Evolutionary conservation across 2,797 vertebrate species (phyloP).

Genomic region (Tangara arthus): DNA sequence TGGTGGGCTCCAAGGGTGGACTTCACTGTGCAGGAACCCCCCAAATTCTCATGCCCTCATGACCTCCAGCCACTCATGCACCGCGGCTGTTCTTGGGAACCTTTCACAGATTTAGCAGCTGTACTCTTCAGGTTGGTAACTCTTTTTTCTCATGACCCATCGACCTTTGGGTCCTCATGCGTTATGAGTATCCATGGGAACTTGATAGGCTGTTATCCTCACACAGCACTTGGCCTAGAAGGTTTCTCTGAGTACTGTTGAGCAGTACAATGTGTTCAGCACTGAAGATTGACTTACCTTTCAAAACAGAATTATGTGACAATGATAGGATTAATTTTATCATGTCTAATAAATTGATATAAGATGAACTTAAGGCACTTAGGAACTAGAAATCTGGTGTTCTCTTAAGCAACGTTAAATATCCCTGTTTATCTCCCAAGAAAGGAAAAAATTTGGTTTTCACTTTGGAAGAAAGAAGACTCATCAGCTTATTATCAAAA

Average conservation of each 20-base stretch:
- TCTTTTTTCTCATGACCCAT: conserved; percentile 43
- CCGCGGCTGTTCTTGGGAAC: background rate
- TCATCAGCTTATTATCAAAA: background rate
- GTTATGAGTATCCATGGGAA: conserved; percentile 41
- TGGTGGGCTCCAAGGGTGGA: background rate
- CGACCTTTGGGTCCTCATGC: conserved; percentile 50
- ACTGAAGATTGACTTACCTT: background rate
- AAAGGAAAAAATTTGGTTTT: background rate
- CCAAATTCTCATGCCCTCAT: conserved; percentile 22
- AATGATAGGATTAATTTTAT: background rate
- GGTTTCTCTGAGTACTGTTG: background rate
- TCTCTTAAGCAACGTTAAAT: background rate
- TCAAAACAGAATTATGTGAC: background rate
- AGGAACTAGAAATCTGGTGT: background rate
- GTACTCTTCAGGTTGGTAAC: background rate
- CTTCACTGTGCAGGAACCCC: background rate
- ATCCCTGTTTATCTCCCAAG: background rate
- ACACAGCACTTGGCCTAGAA: background rate
- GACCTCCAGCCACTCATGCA: conserved; percentile 31
- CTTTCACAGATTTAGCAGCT: background rate
- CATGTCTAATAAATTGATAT: background rate
- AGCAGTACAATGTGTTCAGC: background rate
- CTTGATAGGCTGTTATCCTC: background rate
- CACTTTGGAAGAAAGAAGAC: background rate
- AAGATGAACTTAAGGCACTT: background rate